These are phyloP conservation scores for Cervus canadensis DNA, from an alignment of 2,113 vertebrate genomes.

Conservation along the genomic window DNA sequence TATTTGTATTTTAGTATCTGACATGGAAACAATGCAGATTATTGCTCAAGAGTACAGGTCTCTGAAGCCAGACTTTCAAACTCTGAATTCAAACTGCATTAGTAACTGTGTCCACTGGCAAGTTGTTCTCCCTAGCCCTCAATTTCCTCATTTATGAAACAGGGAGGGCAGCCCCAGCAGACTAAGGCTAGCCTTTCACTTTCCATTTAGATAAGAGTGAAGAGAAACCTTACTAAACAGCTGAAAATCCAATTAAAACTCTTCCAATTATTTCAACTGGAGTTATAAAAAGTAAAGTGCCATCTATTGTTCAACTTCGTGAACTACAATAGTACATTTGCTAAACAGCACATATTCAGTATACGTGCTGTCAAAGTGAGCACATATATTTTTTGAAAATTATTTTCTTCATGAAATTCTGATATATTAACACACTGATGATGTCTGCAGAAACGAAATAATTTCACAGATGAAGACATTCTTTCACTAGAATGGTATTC, in stretches of 20 bases:
- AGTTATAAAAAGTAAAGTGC: neutral
- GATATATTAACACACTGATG: neutral
- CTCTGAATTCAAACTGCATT: neutral
- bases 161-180: neutral
- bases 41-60: neutral
- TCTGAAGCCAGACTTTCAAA: neutral
- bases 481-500: neutral
- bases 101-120: neutral
- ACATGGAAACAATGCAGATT: neutral
- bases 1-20: neutral
- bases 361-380: neutral
- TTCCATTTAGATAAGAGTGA: neutral
- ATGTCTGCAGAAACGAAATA: neutral
- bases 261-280: neutral
- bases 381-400: neutral
- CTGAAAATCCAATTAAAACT: neutral
- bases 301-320: constrained; percentile 31
- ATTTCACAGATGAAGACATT: neutral
- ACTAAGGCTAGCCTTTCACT: neutral
- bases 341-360: neutral
- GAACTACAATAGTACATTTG: neutral
- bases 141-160: neutral
- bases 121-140: neutral
- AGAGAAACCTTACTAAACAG: neutral
- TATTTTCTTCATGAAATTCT: constrained; percentile 10